A percentile compares a stretch with the other conserved stretches of the same genome.
Conservation (phyloP, 2,113 vertebrate genomes). For the Pterocles burchelli region DNA sequence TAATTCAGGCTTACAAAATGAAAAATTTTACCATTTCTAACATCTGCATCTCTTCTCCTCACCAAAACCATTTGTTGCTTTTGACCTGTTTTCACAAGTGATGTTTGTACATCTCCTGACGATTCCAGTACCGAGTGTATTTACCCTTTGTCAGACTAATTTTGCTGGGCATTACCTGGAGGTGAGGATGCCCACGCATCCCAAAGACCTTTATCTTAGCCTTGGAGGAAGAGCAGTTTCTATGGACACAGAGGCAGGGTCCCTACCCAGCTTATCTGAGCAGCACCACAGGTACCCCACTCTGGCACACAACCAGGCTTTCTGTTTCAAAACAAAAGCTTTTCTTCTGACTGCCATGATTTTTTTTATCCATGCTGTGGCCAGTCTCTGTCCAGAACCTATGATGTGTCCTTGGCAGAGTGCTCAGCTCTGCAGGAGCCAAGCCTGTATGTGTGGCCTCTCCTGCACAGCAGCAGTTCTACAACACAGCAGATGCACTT, state of each 20-base stretch:
- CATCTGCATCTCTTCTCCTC: not conserved
- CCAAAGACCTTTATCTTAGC: not conserved
- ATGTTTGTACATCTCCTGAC: not conserved
- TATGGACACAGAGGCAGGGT: not conserved
- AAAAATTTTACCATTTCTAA: not conserved
- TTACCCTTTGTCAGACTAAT: not conserved
- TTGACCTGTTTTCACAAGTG: not conserved
- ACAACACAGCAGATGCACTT: not conserved
- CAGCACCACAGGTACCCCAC: not conserved
- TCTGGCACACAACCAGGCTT: not conserved
- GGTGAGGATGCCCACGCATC: rapidly evolving
- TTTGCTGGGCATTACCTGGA: not conserved
- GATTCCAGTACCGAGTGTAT: not conserved
- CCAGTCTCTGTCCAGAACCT: not conserved
- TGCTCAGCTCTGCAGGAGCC: not conserved
- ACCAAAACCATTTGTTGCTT: not conserved
- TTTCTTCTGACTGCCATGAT: not conserved
- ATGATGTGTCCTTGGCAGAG: not conserved
- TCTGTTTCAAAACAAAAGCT: not conserved
- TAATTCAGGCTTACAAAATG: not conserved
- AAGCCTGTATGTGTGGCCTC: not conserved
- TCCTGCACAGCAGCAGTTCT: not conserved
- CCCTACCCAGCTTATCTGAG: not conserved
- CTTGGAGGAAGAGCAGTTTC: not conserved
- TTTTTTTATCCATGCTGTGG: not conserved